Evolutionary conservation across 2,797 vertebrate species (phyloP).

Genomic region (Hydrophis major): DNA sequence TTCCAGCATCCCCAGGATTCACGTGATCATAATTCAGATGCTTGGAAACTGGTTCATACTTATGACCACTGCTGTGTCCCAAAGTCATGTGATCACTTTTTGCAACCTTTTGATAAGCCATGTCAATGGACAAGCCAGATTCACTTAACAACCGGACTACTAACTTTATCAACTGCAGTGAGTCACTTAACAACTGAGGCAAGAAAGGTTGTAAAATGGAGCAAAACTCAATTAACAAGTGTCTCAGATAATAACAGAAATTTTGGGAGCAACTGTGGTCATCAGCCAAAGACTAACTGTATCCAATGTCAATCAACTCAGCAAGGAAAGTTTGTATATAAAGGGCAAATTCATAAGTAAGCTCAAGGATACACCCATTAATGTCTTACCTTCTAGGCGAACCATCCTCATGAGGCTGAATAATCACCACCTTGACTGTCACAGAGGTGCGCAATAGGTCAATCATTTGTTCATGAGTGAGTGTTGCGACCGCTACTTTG

Average conservation of each 20-base stretch:
- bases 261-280: neutral
- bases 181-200: neutral
- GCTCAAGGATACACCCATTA: neutral
- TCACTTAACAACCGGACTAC: neutral
- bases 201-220: neutral
- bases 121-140: neutral
- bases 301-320: neutral
- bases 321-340: rapidly evolving
- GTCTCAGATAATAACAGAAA: neutral
- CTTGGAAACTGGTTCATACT: neutral
- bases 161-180: neutral
- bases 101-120: neutral
- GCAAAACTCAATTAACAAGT: neutral
- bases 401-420: conserved; percentile 92
- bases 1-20: neutral
- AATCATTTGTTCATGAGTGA: conserved; percentile 98
- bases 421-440: conserved; percentile 93
- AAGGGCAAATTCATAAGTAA: neutral
- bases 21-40: neutral
- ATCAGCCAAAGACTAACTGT: neutral
- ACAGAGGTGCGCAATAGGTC: conserved; percentile 92
- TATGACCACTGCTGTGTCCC: neutral
- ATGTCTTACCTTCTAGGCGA: conserved; percentile 85
- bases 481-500: conserved; percentile 92
- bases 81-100: neutral